phyloP scores from a whole-genome alignment of 2,113 vertebrate genomes.

The Dicrurus megarhynchus region DNA sequence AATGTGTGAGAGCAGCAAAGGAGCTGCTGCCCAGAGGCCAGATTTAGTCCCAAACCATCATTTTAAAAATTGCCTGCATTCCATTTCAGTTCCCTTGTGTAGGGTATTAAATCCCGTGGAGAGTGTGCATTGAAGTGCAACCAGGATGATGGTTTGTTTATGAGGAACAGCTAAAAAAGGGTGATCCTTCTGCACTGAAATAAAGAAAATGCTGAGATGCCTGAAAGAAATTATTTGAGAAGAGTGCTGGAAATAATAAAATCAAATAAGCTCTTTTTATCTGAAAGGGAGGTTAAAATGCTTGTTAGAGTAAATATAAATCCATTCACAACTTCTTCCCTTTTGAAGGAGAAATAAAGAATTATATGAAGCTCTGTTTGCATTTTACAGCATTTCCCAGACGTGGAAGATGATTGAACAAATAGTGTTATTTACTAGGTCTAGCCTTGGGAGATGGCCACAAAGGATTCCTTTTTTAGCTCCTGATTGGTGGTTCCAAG shows the following conservation, averaged over 20 bases:
- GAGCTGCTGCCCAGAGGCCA: background rate
- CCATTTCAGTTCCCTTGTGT: background rate
- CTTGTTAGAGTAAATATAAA: constrained; percentile 19
- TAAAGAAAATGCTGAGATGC: constrained; percentile 12
- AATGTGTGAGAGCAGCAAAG: background rate
- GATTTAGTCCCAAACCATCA: background rate
- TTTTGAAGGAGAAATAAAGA: background rate
- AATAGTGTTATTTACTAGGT: background rate
- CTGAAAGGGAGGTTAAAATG: constrained; percentile 18
- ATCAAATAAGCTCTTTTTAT: background rate
- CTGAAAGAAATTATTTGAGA: background rate
- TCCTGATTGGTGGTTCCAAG: background rate
- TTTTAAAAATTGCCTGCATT: constrained; percentile 12
- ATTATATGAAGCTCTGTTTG: background rate
- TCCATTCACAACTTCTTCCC: background rate
- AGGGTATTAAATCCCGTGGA: background rate
- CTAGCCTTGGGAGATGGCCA: background rate
- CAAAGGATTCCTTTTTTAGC: background rate
- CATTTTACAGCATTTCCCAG: background rate
- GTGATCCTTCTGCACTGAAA: background rate
- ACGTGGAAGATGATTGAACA: background rate
- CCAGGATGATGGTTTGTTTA: constrained; percentile 37
- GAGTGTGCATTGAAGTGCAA: constrained; percentile 8
- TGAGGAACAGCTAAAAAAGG: constrained; percentile 25
- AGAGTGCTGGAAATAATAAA: constrained; percentile 19